Evolutionary conservation across 2,113 vertebrate genomes (phyloP), one percentile per base, ranked within the genome.

Genomic region (Lophura nycthemera): DNA sequence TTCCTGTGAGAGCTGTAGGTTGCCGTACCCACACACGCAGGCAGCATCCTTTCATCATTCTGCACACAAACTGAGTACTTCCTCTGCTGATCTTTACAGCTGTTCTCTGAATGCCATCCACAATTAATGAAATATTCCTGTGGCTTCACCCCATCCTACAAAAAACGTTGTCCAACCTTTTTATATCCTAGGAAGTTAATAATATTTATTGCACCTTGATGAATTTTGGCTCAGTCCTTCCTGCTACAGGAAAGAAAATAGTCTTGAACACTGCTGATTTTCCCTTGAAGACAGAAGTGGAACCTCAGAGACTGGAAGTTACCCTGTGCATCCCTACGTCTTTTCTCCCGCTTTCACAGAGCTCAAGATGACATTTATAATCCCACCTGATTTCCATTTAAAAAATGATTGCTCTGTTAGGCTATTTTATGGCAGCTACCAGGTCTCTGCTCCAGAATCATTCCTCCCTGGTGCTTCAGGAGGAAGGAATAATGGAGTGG

Each of bases 31-130:
- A 93, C 75, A 80, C 32, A 80, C 1, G 5, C 54, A 54, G 45
- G 71, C 91, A 91, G 65, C 57, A 70, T 78, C 52, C 20, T 83
- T 78, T 83, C 69, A 71, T 64, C 16, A 43, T 72, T 88, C 69
- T 88, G 79, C 52, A 57, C 4, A 71, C 12, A 86, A 88, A 92
- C 13, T 5, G 87, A 95, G 80, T 30, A 75, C 13, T 89, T 94
- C 84, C 82, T 93, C 56, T 77, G 60, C 29, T 63, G 36, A 61
- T 73, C 71, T 73, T 86, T 91, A 89, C 67, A 93, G 54, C 43
- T 87, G 34, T 87, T 94, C 75, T 82, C 45, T 0, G 0, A 94
- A 87, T 56, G 69, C 27, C 27, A 66, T 19, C 36, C 4, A 1
- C 50, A 77, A 47, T 40, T 80, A 89, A 80, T 52, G n/a, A 91